Percentiles rank a stretch among this genome's conserved stretches.
phyloP scores from a whole-genome alignment of 64 coral and sea anemone species.

The Orbicella faveolata region DNA sequence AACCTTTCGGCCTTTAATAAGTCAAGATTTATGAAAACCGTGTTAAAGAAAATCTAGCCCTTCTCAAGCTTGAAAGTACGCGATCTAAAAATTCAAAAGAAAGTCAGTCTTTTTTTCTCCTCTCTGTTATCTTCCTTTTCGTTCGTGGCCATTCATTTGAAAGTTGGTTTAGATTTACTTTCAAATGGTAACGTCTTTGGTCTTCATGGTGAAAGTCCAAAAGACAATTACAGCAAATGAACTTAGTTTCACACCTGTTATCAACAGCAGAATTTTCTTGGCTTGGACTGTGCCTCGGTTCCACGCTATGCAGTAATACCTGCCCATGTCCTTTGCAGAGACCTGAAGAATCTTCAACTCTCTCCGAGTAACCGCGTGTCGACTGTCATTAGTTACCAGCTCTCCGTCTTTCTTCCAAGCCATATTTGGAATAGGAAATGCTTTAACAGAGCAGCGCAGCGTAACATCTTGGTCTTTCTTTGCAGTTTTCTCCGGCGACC shows the following conservation, averaged over 20 bases:
- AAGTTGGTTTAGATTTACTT: not conserved
- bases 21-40: too few species aligned
- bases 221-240: not conserved
- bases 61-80: too few species aligned
- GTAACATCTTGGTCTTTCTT: not conserved
- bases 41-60: too few species aligned
- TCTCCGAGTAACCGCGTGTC: conserved; percentile 20
- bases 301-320: conserved; percentile 46
- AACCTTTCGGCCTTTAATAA: too few species aligned
- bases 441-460: conserved; percentile 52
- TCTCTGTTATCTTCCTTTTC: too few species aligned
- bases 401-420: conserved; percentile 88
- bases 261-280: not conserved
- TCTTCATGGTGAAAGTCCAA: not conserved
- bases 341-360: conserved; percentile 5
- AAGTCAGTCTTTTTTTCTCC: too few species aligned
- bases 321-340: conserved; percentile 26
- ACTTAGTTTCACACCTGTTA: conserved; percentile 6
- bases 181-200: too few species aligned
- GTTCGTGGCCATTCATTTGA: too few species aligned
- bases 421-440: conserved; percentile 42
- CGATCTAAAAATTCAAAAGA: too few species aligned
- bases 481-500: not conserved
- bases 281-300: conserved; percentile 23
- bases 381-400: conserved; percentile 46